Evolutionary conservation across 1,140 invertebrate genomes (phyloP), one percentile per base, ranked within the genome.

Genomic region (Adelges cooleyi): DNA sequence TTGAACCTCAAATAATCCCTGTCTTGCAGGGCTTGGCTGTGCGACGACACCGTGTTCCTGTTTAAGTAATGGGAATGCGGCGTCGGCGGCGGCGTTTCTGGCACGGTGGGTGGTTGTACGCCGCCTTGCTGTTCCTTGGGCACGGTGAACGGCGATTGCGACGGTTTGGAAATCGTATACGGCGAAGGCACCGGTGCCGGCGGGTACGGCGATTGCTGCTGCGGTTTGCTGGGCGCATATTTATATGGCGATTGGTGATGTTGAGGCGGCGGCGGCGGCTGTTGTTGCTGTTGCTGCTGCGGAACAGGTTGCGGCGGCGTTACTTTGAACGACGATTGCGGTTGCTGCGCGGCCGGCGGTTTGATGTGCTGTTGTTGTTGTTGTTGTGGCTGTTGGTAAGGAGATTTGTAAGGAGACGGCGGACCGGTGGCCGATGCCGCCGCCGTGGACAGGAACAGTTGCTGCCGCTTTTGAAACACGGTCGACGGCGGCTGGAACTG

Each of bases 1-100:
- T 62, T 62, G 27, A 62, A 62, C n/a, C 56, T 40, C 42, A 29
- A 15, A 23, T 62, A 62, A 48, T 62, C 56, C 3, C 56, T 62
- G n/a, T 48, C 42, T 17, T 29, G 36, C 51, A 53, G 18, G 11
- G 13, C 22, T 27, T 33, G 29, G 3, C 53, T 29, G 53, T 56
- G 52, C 8, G 33, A n/a, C 20, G 33, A 10, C 13, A 36, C 40
- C 20, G 29, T 40, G 20, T 20, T 44, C 20, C 52, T 40, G 20
- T 20, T 44, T 20, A 46, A 62, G 17, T 46, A 62, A 42, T 46
- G 40, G 5, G 56, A 42, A n/a, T 54, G 52, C 2, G 53, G 38
- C 3, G 54, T 27, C 0, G 42, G 25, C 25, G 56, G 42, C 11
- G 23, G 42, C 13, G 56, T 62, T 15, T 48, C 25, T 23, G 56